Percentiles rank a stretch among this genome's conserved stretches.
These are phyloP conservation scores for Sebastolobus alascanus DNA, from an alignment of 2,797 vertebrate genomes.

Conservation along the genomic window DNA sequence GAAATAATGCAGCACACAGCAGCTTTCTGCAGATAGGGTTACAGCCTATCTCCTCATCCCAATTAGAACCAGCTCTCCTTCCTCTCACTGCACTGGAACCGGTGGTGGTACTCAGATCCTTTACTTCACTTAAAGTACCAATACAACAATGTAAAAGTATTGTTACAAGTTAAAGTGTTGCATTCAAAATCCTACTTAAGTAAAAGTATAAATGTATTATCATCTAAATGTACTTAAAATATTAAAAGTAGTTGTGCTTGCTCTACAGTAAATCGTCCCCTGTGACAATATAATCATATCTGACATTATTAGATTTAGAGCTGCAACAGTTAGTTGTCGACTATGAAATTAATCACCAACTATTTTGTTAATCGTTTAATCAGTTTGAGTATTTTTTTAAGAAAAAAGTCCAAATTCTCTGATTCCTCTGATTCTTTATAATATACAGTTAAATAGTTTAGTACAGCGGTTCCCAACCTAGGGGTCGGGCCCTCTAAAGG, in stretches of 20 bases:
- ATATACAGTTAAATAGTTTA: not conserved
- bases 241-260: not conserved
- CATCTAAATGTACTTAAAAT: not conserved
- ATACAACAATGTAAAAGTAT: not conserved
- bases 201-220: not conserved
- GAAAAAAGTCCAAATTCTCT: too few species aligned
- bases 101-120: not conserved
- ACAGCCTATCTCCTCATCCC: conserved; percentile 72
- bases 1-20: conserved; percentile 77
- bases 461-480: not conserved
- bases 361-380: too few species aligned
- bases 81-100: conserved; percentile 28
- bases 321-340: too few species aligned
- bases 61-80: conserved; percentile 75
- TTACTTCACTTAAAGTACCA: not conserved
- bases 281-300: not conserved
- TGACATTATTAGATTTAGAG: not conserved
- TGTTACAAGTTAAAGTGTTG: not conserved
- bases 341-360: too few species aligned
- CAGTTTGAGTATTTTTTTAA: too few species aligned
- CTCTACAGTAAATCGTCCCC: not conserved
- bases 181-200: not conserved
- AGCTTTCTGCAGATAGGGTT: conserved; percentile 76
- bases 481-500: too few species aligned
- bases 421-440: too few species aligned